phyloP scores from a whole-genome alignment of 64 coral and sea anemone species.

The Dendrophyllia cribrosa region DNA sequence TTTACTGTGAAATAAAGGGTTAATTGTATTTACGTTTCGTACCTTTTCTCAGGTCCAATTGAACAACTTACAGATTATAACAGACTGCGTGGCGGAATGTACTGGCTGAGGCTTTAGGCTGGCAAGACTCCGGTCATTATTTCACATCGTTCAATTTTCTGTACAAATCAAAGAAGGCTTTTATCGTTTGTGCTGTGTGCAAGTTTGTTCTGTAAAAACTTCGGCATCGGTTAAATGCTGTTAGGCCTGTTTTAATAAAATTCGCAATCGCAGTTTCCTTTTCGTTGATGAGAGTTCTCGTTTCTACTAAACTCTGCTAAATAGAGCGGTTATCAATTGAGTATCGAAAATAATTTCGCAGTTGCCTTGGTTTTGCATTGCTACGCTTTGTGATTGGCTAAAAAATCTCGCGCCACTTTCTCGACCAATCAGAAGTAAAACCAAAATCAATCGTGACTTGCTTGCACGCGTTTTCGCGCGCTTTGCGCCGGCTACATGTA shows the following conservation, averaged over 20 bases:
- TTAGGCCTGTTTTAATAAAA: slow-evolving; percentile 38
- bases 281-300: background rate
- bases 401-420: no score
- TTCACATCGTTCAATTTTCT: background rate
- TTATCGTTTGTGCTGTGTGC: slow-evolving; percentile 15
- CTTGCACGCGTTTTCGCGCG: no score
- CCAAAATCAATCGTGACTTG: no score
- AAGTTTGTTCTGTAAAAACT: slow-evolving; percentile 33
- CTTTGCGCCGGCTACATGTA: no score
- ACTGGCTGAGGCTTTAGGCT: slow-evolving; percentile 91
- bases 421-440: no score
- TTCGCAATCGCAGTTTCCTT: background rate
- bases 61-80: slow-evolving; percentile 97
- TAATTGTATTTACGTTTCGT: no score
- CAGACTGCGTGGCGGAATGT: slow-evolving; percentile 90
- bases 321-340: no score
- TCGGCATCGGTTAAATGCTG: background rate
- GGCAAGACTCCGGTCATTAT: background rate
- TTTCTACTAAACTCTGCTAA: background rate
- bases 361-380: no score
- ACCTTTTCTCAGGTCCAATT: slow-evolving; percentile 82
- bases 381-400: no score
- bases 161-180: background rate
- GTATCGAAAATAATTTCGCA: no score
- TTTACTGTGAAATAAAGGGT: no score